These are phyloP conservation scores for Lamprologus tigripictilis DNA, from an alignment of 2,113 vertebrate species.

Conservation along the genomic window DNA sequence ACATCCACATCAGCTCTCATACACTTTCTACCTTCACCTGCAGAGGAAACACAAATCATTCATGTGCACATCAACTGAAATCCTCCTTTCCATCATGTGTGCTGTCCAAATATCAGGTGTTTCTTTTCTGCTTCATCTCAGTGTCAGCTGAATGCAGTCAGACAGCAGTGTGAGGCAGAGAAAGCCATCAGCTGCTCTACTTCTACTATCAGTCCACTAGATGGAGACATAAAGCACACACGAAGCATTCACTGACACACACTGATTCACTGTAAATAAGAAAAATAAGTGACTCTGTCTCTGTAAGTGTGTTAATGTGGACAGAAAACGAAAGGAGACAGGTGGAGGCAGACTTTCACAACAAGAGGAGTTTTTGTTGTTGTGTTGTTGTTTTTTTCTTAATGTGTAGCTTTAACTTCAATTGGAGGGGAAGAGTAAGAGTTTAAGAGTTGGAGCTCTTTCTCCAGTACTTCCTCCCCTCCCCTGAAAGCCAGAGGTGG, in stretches of 20 bases:
- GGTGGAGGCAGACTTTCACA: background rate
- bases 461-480: background rate
- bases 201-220: background rate
- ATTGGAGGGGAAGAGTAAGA: background rate
- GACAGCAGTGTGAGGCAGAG: background rate
- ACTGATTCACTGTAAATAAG: background rate
- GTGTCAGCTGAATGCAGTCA: background rate
- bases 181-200: background rate
- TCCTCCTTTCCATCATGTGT: no score
- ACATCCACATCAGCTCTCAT: no score
- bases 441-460: background rate
- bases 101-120: background rate
- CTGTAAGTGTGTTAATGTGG: background rate
- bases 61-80: no score
- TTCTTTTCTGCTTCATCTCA: background rate
- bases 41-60: no score
- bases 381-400: no score
- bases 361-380: no score
- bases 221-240: background rate
- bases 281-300: background rate
- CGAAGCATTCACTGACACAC: background rate
- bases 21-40: no score
- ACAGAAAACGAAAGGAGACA: background rate
- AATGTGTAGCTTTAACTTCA: no score
- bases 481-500: background rate